phyloP scores from a whole-genome alignment of 2,113 vertebrate genomes.

The Taurulus bubalis region DNA sequence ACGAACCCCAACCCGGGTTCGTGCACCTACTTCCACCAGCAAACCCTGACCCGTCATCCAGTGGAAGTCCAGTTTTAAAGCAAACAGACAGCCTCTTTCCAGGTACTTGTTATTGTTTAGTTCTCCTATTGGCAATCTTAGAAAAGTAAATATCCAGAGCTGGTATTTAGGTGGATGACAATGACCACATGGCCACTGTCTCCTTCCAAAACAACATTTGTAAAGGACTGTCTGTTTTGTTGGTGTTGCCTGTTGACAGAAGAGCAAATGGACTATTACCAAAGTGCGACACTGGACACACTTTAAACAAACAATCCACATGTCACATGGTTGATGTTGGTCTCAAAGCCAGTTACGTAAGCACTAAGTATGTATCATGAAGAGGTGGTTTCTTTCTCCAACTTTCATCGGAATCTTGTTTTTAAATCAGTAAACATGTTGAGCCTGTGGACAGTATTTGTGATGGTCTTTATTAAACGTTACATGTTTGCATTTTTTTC shows the following conservation, averaged over 20 bases:
- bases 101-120: constrained; percentile 39
- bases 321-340: constrained; percentile 1
- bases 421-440: constrained; percentile 17
- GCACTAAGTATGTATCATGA: constrained; percentile 2
- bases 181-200: neutral
- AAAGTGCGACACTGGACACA: neutral
- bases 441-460: neutral
- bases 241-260: constrained; percentile 11
- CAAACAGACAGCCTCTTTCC: constrained; percentile 40
- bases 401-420: constrained; percentile 23
- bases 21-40: constrained; percentile 1
- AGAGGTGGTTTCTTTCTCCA: constrained; percentile 8
- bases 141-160: constrained; percentile 31
- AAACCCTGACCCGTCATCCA: constrained; percentile 11
- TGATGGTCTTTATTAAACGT: constrained; percentile 1
- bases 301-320: neutral
- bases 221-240: neutral
- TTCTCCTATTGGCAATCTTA: constrained; percentile 14
- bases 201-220: constrained; percentile 15
- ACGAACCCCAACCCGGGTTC: constrained; percentile 32
- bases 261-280: neutral
- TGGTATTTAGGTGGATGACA: neutral
- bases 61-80: constrained; percentile 9
- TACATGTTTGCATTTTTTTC: neutral
- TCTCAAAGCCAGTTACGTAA: constrained; percentile 46